A percentile compares a stretch with the other conserved stretches of the same genome.
phyloP scores from a whole-genome alignment of 2,888 invertebrate genomes.

The Sinodicranocentrus sp. region DNA sequence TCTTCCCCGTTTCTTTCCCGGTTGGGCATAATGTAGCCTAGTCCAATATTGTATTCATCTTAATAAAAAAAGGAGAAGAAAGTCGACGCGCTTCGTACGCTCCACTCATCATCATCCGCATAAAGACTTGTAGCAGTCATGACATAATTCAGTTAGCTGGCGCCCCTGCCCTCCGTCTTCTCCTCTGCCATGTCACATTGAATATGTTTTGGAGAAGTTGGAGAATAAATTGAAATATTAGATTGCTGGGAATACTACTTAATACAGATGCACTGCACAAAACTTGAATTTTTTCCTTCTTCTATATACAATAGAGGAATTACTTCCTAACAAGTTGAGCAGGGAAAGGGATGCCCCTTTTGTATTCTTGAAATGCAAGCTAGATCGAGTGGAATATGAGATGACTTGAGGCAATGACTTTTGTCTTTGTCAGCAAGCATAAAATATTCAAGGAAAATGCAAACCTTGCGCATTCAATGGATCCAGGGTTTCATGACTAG shows the following conservation, averaged over 20 bases:
- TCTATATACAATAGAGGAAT: too few relatives aligned
- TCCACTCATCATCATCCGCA: constrained; percentile 34
- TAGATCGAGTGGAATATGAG: constrained; percentile 62
- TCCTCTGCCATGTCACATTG: constrained; percentile 38
- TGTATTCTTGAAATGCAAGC: constrained; percentile 30
- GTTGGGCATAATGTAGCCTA: too few relatives aligned
- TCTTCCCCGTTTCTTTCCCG: too few relatives aligned
- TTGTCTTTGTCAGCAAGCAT: constrained; percentile 69
- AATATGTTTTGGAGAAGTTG: constrained; percentile 16
- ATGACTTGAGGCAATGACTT: constrained; percentile 67
- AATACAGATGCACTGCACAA: neutral
- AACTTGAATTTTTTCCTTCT: too few relatives aligned
- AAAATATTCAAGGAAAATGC: constrained; percentile 60
- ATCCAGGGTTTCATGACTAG: neutral
- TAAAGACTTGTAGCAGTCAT: constrained; percentile 9
- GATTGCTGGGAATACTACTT: constrained; percentile 55
- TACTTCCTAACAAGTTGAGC: constrained; percentile 8
- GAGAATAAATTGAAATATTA: constrained; percentile 73
- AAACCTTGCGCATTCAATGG: constrained; percentile 35
- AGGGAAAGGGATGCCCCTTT: constrained; percentile 17
- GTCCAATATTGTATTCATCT: constrained; percentile 22
- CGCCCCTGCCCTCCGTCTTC: constrained; percentile 32
- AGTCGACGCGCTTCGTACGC: neutral
- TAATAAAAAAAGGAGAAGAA: constrained; percentile 14
- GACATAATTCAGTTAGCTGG: constrained; percentile 63